Conservation (phyloP, 2,888 invertebrate species). For the Lasioglossum villosulum region DNA sequence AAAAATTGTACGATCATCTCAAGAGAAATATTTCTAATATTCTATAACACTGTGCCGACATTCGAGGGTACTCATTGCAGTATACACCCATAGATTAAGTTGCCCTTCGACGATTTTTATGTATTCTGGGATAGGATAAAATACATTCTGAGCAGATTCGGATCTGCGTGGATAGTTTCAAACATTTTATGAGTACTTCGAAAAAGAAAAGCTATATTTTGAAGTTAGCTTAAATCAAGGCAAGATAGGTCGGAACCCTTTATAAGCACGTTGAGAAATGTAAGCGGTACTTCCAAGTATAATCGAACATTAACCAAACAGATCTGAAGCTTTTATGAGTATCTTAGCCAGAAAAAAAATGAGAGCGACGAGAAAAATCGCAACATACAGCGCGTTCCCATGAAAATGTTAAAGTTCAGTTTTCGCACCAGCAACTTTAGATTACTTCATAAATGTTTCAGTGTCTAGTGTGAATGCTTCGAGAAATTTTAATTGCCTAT, state of each 20-base stretch:
- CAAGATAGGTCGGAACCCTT: neutral
- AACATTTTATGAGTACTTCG: neutral
- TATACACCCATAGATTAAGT: neutral
- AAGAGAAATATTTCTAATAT: neutral
- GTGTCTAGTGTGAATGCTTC: neutral
- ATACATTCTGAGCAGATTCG: neutral
- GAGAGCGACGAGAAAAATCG: neutral
- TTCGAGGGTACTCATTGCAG: neutral
- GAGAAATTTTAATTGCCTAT: constrained; percentile 10
- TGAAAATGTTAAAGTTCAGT: neutral
- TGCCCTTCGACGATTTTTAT: neutral
- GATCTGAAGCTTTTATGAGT: constrained; percentile 6
- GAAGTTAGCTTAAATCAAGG: neutral
- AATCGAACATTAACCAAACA: neutral
- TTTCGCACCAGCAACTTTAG: neutral
- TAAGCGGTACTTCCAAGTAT: neutral
- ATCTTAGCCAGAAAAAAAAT: neutral
- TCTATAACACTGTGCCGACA: too few relatives aligned
- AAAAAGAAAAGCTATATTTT: neutral
- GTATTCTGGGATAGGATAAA: neutral
- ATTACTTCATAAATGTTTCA: constrained; percentile 9
- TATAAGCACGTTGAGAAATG: neutral
- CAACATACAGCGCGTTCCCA: neutral
- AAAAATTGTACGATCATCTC: too few relatives aligned
- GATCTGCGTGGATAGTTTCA: neutral